phyloP scores from a whole-genome alignment of 2,113 vertebrate species.

The Protobothrops mucrosquamatus region DNA sequence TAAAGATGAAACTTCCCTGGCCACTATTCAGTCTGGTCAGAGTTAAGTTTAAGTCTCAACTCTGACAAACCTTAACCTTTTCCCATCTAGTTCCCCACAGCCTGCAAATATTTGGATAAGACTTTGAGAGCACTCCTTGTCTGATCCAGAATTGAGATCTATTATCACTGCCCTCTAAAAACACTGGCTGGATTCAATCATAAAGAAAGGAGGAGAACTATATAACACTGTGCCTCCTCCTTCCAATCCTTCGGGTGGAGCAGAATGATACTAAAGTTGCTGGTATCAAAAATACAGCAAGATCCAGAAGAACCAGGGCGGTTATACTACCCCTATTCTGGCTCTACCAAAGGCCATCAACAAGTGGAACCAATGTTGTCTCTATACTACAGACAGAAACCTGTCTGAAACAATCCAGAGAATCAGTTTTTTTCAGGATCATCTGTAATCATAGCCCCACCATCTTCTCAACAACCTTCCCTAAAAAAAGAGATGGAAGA shows the following conservation, averaged over 20 bases:
- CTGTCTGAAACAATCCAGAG: background rate
- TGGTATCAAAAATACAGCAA: background rate
- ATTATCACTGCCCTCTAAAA: background rate
- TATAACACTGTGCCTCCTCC: background rate
- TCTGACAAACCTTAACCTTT: no score
- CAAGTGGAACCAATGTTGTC: background rate
- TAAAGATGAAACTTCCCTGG: background rate
- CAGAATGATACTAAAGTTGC: background rate
- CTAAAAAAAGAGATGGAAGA: background rate
- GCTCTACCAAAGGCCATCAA: background rate
- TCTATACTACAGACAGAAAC: background rate
- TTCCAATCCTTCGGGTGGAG: background rate
- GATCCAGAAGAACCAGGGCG: background rate
- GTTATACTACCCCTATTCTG: background rate
- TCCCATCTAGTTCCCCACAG: background rate
- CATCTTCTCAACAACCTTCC: background rate
- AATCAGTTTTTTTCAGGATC: background rate
- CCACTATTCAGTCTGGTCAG: background rate
- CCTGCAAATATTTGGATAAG: background rate
- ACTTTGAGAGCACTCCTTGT: background rate
- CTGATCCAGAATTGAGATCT: background rate
- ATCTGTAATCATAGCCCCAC: background rate
- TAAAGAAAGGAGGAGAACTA: background rate
- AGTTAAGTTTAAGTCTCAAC: background rate
- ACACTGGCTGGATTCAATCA: background rate